Evolutionary conservation across 2,113 vertebrate species (phyloP), one percentile per base, ranked within the genome.

Genomic region (Phycodurus eques): DNA sequence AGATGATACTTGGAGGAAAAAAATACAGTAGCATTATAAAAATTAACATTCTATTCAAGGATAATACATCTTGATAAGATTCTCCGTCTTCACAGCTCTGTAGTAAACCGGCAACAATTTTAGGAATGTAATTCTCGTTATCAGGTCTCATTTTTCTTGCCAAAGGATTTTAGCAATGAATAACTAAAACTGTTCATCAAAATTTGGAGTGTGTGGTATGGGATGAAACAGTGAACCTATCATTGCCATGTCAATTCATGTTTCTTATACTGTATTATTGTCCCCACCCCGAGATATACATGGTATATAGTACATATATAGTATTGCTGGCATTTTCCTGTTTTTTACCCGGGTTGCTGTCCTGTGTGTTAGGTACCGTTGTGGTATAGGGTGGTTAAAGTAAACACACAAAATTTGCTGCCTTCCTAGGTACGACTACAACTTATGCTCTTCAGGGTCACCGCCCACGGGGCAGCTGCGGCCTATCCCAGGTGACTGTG

Each of bases 1-100:
- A 79, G 76, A 86, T 69, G 74, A 83, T 67, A 27, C 67, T 69
- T 71, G 51, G 76, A 73, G 76, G 65, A 76, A 83, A 85, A 83
- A 71, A 69, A 27, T 27, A 27, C 27, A 27, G 27, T 15, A 10
- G 57, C 54, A 56, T 85, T 83, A 82, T 84, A 88, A 17, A 84
- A 81, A 72, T 56, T 56, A 65, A 51, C 75, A 68, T 67, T 57
- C 53, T 76, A 72, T 76, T 85, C 60, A 79, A 78, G 67, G 67
- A 70, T 61, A 80, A 80, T 75, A 75, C 69, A 81, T 81, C 68
- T 73, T 63, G 72, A 78, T 65, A 70, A 68, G 64, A 62, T n/a
- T 7, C 33, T 20, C 39, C 67, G 64, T 56, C 70, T 75, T 68
- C 17, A 67, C 31, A 42, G 43, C 70, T 75, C 8, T 67, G 57